These are phyloP conservation scores for Lerema accius DNA, from an alignment of 1,140 invertebrate species.

Conservation along the genomic window DNA sequence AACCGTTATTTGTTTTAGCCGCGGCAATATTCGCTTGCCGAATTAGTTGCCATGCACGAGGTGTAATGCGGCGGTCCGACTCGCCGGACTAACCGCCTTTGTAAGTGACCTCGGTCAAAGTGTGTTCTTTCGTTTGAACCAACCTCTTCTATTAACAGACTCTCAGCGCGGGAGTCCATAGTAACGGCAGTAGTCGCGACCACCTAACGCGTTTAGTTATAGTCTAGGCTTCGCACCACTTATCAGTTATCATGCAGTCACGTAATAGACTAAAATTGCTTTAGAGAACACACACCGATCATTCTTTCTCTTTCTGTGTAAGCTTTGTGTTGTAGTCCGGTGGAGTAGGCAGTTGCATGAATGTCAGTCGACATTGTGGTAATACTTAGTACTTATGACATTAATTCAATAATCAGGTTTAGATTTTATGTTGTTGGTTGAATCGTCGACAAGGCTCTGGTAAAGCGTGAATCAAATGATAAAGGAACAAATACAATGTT, in stretches of 20 bases:
- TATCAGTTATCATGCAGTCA: slow-evolving; percentile 49
- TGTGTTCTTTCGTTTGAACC: slow-evolving; percentile 54
- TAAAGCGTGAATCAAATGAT: too few species aligned
- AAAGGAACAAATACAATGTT: too few species aligned
- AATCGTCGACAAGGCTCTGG: too few species aligned
- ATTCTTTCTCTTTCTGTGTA: slow-evolving; percentile 39
- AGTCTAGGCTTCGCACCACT: slow-evolving; percentile 53
- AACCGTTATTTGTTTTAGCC: slow-evolving; percentile 77
- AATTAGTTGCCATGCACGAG: slow-evolving; percentile 75
- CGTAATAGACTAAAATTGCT: slow-evolving; percentile 53
- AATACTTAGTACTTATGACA: too few species aligned
- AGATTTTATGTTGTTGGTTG: too few species aligned
- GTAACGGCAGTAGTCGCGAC: slow-evolving; percentile 44
- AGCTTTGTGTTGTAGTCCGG: slow-evolving; percentile 50
- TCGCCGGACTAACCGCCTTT: slow-evolving; percentile 56
- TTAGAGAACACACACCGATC: slow-evolving; percentile 36
- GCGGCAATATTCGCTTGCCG: slow-evolving; percentile 77
- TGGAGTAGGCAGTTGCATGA: slow-evolving; percentile 37
- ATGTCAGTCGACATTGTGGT: slow-evolving; percentile 7
- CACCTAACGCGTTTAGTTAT: slow-evolving; percentile 55
- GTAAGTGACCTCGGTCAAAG: slow-evolving; percentile 69
- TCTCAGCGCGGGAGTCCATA: slow-evolving; percentile 21
- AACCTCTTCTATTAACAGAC: slow-evolving; percentile 66
- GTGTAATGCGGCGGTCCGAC: slow-evolving; percentile 55
- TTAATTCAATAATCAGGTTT: too few species aligned